These are phyloP conservation scores for Sebastes hopkinsi DNA, from an alignment of 2,797 vertebrate species.

Conservation along the genomic window DNA sequence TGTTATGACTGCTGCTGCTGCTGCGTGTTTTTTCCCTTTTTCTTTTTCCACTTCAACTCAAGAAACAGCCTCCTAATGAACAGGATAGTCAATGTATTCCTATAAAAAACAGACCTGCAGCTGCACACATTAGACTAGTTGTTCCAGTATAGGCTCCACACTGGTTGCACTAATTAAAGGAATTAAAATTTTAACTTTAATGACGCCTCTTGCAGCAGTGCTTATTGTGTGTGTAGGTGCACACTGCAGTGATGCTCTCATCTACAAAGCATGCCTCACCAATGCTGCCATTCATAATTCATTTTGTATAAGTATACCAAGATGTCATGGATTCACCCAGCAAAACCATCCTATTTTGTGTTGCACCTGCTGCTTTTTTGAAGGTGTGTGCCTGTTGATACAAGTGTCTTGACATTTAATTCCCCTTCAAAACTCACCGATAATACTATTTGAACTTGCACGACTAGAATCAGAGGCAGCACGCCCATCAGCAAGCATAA, in stretches of 20 bases:
- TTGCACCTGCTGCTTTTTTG: neutral
- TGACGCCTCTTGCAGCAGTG: neutral
- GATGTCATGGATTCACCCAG: slow-evolving; percentile 18
- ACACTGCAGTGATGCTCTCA: neutral
- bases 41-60: slow-evolving; percentile 42
- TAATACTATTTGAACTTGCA: slow-evolving; percentile 37
- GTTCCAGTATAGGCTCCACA: slow-evolving; percentile 26
- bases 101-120: slow-evolving; percentile 24
- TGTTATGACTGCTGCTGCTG: slow-evolving; percentile 17
- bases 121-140: slow-evolving; percentile 53
- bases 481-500: slow-evolving; percentile 6
- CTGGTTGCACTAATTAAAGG: slow-evolving; percentile 54
- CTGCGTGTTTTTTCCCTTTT: neutral
- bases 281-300: neutral
- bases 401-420: slow-evolving; percentile 47
- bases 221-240: neutral
- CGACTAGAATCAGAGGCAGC: slow-evolving; percentile 18
- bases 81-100: slow-evolving; percentile 33
- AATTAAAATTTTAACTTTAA: slow-evolving; percentile 52
- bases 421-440: neutral
- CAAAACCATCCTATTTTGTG: neutral
- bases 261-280: neutral
- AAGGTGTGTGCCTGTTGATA: slow-evolving; percentile 22
- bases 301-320: slow-evolving; percentile 1
- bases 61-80: slow-evolving; percentile 47